Evolutionary conservation across 1,140 invertebrate genomes (phyloP), one percentile per base, ranked within the genome.

Genomic region (Meloidogyne floridensis): DNA sequence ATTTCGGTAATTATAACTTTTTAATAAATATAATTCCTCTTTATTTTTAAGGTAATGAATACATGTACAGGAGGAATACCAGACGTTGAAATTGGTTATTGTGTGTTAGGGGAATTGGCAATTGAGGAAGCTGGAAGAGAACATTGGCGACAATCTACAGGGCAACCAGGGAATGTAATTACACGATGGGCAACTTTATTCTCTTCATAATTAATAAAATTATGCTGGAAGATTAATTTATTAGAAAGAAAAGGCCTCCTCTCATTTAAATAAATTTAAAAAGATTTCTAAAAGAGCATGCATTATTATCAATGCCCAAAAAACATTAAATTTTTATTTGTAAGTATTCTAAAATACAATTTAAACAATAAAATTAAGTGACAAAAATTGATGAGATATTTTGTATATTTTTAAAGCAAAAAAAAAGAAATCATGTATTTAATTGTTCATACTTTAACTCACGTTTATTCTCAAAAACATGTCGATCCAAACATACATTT

Each of bases 11-110:
- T 20, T 65, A 2, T 43, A 59, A 70, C 32, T 20, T 18, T n/a
- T 59, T 42, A 20, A 43, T 11, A 18, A 47, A 20, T 20, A 69
- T 15, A 59, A 59, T n/a, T 59, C 10, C 7, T 42, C 20, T 15
- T 78, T 71, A 42, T 32, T 78, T 75, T 82, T 20, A 18, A 89
- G 87, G 79, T 89, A 4, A 90, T 90, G 89, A 87, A 90, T 72
- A 69, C 42, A 65, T 2, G 59, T 5, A 65, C 15, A 65, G n/a
- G 59, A 65, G 15, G 15, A 65, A 5, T n/a, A 6, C 56, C 56
- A 2, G 59, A 65, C n/a, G 59, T 80, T 43, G 72, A 73, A 15
- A 47, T 75, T 70, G 88, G 88, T 6, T 89, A 89, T 75, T 82
- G 79, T n/a, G 85, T 89, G 42, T 59, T 89, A 5, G 88, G 88